These are phyloP conservation scores for Neodiprion virginianus DNA, from an alignment of 1,140 invertebrate species.

Conservation along the genomic window DNA sequence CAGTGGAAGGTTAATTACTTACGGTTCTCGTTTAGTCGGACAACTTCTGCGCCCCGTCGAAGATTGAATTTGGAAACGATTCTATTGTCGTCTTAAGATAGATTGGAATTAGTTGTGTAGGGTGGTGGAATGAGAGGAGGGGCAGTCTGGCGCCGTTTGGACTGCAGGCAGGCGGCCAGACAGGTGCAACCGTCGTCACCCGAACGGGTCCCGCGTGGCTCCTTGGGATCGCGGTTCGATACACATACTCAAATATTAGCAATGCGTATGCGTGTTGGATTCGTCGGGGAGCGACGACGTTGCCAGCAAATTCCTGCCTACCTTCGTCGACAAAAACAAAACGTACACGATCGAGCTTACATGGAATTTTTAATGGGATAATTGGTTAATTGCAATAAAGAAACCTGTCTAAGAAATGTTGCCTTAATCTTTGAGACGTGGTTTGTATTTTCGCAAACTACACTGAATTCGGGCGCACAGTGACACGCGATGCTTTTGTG, in stretches of 20 bases:
- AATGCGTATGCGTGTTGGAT: no score
- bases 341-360: no score
- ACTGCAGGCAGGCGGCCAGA: conserved; percentile 38
- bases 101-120: conserved; percentile 30
- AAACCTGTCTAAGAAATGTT: no score
- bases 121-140: conserved; percentile 30
- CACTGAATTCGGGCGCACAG: no score
- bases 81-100: conserved; percentile 29
- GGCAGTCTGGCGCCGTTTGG: conserved; percentile 31
- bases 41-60: background rate
- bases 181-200: conserved; percentile 33
- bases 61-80: conserved; percentile 26
- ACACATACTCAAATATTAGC: background rate
- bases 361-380: no score
- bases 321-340: no score
- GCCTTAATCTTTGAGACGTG: no score
- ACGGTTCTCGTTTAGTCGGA: background rate
- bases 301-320: no score
- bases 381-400: no score
- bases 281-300: no score
- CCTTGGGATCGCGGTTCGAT: background rate
- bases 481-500: no score
- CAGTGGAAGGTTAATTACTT: background rate
- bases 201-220: background rate
- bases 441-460: no score